Evolutionary conservation across 2,888 invertebrate species (phyloP), one percentile per base, ranked within the genome.

Genomic region (Phorcus lineatus): DNA sequence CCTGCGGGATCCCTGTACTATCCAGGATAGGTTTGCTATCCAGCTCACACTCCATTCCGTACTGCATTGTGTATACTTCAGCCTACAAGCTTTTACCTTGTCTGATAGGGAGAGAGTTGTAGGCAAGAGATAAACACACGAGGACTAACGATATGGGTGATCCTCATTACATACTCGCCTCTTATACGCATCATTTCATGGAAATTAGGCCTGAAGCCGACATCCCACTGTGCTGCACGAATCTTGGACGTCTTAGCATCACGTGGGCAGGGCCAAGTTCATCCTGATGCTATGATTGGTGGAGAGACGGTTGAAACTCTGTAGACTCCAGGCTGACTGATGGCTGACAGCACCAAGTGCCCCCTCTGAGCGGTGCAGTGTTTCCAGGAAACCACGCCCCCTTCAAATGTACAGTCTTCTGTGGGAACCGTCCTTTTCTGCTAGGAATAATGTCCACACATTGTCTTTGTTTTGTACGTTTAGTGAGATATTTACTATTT

Each of bases 21-120:
- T 80, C 40, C 24, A 82, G 80, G 55, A 81, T 82, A 52, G 84
- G 82, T 28, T 85, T 85, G 24, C 84, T 81, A 47, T 85, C 85
- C 67, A 85, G 55, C 19, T 84, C 83, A 47, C 84, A 85, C 74
- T 85, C 84, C 85, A 84, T 83, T 28, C 55, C 80, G 24, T 19
- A 31, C 22, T 70, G 28, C 77, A 55, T 55, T 66, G 78, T 66
- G 47, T 47, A 47, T 47, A 47, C 47, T 47, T 47, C 19, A 57
- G n/a, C 57, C 24, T 57, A 24, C 57, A 22, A 75, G 53, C 11
- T 0, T 55, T 40, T 76, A 76, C 36, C 70, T 70, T 70, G 70
- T 31, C 36, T 19, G 36, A 70, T 28, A 70, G 28, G 47, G 24
- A 52, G 24, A 74, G 24, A 22, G 28, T 28, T 76, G 76, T 7